These are phyloP conservation scores for Ammospiza nelsoni DNA, from an alignment of 2,113 vertebrate genomes.

Conservation along the genomic window DNA sequence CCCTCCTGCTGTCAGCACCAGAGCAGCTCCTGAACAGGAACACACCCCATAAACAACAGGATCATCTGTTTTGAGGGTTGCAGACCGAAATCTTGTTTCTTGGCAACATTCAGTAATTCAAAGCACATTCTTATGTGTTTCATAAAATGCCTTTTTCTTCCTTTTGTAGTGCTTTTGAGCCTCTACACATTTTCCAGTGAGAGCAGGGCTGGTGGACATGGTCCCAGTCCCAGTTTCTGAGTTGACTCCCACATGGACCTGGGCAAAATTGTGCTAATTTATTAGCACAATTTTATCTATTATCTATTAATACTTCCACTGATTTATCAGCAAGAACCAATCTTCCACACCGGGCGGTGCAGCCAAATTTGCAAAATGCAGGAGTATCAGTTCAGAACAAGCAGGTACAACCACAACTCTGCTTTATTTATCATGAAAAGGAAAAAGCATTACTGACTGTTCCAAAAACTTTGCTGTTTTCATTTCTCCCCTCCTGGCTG, in stretches of 20 bases:
- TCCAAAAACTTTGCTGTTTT: background rate
- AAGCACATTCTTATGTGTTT: background rate
- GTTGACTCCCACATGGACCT: background rate
- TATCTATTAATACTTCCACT: background rate
- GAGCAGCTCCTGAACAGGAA: background rate
- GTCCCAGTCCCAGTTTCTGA: background rate
- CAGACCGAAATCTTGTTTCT: background rate
- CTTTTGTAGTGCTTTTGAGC: background rate
- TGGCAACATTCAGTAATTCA: background rate
- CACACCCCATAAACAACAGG: background rate
- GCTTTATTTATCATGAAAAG: background rate
- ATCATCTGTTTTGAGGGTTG: background rate
- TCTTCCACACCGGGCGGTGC: background rate
- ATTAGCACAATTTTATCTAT: too few species aligned
- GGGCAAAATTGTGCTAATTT: background rate
- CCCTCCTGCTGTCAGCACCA: background rate
- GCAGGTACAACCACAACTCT: background rate
- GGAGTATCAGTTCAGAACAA: background rate
- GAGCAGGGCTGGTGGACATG: rapidly evolving
- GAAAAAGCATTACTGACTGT: background rate
- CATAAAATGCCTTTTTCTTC: background rate
- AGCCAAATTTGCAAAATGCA: background rate
- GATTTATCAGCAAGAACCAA: background rate
- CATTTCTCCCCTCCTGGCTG: background rate
- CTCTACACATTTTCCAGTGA: background rate